Evolutionary conservation across 2,797 vertebrate species (phyloP).

Genomic region (Percopsis omiscomaycus): DNA sequence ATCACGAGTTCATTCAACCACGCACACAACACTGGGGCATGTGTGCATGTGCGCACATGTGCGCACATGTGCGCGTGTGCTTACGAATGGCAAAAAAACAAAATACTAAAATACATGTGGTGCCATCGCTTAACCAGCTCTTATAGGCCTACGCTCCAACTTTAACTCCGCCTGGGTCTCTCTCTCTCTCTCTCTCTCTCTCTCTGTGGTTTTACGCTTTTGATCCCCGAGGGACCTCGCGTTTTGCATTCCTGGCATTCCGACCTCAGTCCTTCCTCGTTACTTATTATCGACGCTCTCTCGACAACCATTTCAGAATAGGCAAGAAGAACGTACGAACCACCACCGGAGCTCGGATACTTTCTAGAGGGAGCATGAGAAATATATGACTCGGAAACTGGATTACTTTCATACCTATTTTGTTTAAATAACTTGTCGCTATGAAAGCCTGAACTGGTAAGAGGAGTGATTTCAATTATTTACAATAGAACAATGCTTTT

Average conservation of each 20-base stretch:
- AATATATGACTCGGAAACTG: constrained; percentile 44
- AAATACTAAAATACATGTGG: no score
- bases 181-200: neutral
- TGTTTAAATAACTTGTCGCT: constrained; percentile 18
- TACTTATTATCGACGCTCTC: constrained; percentile 79
- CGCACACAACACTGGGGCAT: no score
- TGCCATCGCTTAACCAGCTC: neutral
- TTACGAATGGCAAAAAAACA: no score
- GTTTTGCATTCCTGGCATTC: constrained; percentile 93
- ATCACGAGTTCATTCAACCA: no score
- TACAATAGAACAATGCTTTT: no score
- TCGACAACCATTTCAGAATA: constrained; percentile 66
- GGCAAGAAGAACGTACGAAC: constrained; percentile 33
- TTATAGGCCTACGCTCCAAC: neutral
- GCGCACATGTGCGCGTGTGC: no score
- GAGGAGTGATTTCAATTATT: constrained; percentile 25
- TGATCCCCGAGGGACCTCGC: constrained; percentile 89
- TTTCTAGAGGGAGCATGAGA: constrained; percentile 44
- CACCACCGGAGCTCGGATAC: constrained; percentile 29
- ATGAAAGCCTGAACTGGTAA: constrained; percentile 71
- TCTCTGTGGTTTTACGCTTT: constrained; percentile 76
- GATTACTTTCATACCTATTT: constrained; percentile 27
- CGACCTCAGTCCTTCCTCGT: constrained; percentile 81
- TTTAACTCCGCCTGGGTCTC: neutral
- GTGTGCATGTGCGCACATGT: no score